A percentile compares a stretch with the other conserved stretches of the same genome.
Conservation (phyloP, 2,113 vertebrate species). For the Rhegmatorhina hoffmannsi region DNA sequence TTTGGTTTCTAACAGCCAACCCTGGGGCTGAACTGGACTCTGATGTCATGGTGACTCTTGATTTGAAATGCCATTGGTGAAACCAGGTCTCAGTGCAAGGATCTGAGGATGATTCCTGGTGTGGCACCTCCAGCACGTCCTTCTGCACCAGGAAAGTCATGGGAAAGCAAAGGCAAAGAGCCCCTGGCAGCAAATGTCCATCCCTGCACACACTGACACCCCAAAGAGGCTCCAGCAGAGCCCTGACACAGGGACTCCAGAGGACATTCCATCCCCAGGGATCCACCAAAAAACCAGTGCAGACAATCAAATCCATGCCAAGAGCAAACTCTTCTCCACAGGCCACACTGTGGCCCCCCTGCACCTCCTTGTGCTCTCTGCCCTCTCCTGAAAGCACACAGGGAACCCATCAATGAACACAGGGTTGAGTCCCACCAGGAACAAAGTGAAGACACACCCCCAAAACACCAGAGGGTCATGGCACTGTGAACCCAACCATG, state of each 20-base stretch:
- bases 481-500: background rate
- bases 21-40: rapidly evolving
- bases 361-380: background rate
- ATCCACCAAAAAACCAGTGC: background rate
- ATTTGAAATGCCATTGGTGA: background rate
- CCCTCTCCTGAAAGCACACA: rapidly evolving
- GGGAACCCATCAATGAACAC: rapidly evolving
- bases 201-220: background rate
- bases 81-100: background rate
- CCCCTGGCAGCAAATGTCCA: background rate
- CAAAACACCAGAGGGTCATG: background rate
- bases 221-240: background rate
- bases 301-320: background rate
- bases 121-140: background rate
- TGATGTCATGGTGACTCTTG: background rate
- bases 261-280: background rate
- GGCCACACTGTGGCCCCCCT: background rate
- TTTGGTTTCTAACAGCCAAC: background rate
- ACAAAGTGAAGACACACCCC: rapidly evolving
- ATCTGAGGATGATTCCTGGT: background rate
- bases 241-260: background rate
- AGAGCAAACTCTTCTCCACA: background rate
- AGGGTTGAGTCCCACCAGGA: background rate
- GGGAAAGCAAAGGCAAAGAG: background rate
- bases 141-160: background rate